A percentile compares a stretch with the other conserved stretches of the same genome.
These are phyloP conservation scores for Sipha maydis DNA, from an alignment of 2,888 invertebrate genomes.

Conservation along the genomic window DNA sequence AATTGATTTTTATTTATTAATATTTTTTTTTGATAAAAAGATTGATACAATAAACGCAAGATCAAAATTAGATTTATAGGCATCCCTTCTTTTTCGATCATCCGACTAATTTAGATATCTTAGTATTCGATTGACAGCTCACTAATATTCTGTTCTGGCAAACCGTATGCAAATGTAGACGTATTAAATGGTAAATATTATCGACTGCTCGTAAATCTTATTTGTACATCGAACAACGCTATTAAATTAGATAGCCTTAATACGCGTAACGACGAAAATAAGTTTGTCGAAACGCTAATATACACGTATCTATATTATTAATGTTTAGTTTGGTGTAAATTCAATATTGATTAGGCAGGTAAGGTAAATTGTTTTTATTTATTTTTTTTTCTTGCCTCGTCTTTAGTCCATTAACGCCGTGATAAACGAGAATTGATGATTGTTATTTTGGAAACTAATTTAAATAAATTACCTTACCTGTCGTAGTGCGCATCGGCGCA, in stretches of 20 bases:
- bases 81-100: not conserved
- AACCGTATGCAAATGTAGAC: conserved; percentile 12
- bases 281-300: not conserved
- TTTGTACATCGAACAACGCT: conserved; percentile 12
- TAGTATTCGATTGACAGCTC: conserved; percentile 14
- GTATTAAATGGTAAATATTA: not conserved
- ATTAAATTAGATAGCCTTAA: conserved; percentile 33
- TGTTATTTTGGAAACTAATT: conserved; percentile 40
- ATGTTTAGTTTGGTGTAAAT: not conserved
- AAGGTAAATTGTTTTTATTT: conserved; percentile 29
- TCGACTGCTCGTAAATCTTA: conserved; percentile 44
- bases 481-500: not conserved
- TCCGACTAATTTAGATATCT: conserved; percentile 11
- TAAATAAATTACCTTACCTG: conserved; percentile 20
- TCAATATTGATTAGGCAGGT: not conserved
- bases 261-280: not conserved
- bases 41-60: no score
- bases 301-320: not conserved
- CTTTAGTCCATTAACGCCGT: not conserved
- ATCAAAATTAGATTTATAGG: no score
- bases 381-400: not conserved
- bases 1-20: not conserved
- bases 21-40: not conserved
- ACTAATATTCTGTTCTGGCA: conserved; percentile 5
- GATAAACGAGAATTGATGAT: conserved; percentile 50